These are phyloP conservation scores for Metallyticus violacea DNA, from an alignment of 2,888 invertebrate species.

Conservation along the genomic window DNA sequence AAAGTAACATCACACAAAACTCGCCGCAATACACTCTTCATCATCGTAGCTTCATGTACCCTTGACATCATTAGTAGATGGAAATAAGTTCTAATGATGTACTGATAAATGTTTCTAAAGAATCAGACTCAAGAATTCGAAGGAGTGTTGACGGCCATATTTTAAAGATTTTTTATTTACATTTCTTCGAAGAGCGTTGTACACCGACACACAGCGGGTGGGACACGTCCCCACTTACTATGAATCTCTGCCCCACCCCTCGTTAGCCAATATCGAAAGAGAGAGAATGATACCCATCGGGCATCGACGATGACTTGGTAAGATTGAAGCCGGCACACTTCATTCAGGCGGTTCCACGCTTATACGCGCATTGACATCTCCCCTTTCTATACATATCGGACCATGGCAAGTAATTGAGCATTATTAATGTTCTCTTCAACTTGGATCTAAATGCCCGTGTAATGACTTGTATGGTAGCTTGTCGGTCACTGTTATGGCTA, in stretches of 20 bases:
- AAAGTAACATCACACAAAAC: background rate
- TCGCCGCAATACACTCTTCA: background rate
- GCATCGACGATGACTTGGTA: background rate
- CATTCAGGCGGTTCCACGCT: background rate
- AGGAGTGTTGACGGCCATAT: background rate
- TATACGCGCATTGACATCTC: background rate
- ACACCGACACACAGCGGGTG: background rate
- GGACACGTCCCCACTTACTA: background rate
- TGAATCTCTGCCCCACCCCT: background rate
- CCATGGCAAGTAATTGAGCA: background rate
- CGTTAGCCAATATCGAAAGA: background rate
- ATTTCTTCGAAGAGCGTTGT: background rate
- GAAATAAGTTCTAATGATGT: background rate
- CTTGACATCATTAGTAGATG: background rate
- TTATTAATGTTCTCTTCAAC: background rate
- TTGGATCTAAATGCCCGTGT: background rate
- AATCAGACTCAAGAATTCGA: background rate
- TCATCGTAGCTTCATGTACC: background rate
- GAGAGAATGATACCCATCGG: background rate
- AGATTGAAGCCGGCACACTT: background rate
- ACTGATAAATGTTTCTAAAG: background rate
- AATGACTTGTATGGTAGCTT: background rate
- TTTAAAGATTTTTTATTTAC: background rate
- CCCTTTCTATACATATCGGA: background rate
- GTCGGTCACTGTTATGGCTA: background rate